Evolutionary conservation across 2,888 invertebrate genomes (phyloP).

Genomic region (Achlya flavicornis): DNA sequence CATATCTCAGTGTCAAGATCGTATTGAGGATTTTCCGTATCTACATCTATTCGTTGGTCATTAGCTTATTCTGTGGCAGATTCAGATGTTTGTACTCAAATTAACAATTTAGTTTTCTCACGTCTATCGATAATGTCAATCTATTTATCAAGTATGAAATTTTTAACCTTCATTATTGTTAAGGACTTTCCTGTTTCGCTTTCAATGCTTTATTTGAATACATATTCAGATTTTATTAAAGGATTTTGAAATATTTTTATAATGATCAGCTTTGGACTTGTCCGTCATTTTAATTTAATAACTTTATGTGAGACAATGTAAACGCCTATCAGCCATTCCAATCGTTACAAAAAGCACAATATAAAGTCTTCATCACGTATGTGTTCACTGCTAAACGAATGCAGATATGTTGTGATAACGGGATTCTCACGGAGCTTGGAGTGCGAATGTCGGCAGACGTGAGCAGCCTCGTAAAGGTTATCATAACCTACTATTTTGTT

Average conservation of each 20-base stretch:
- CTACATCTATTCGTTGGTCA: background rate
- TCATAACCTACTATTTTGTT: slow-evolving; percentile 38
- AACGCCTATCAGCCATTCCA: slow-evolving; percentile 19
- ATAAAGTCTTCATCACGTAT: slow-evolving; percentile 44
- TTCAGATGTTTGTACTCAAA: background rate
- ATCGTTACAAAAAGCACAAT: slow-evolving; percentile 28
- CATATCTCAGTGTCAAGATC: slow-evolving; percentile 11
- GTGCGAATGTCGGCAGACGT: slow-evolving; percentile 54
- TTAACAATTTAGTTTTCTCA: background rate
- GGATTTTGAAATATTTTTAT: too few species aligned
- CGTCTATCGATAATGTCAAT: slow-evolving; percentile 1
- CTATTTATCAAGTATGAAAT: background rate
- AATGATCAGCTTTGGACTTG: background rate
- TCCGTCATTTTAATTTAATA: background rate
- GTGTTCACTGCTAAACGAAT: slow-evolving; percentile 45
- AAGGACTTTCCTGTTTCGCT: slow-evolving; percentile 3
- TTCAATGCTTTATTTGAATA: background rate
- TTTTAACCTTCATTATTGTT: background rate
- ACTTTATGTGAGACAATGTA: slow-evolving; percentile 8
- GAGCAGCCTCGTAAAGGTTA: slow-evolving; percentile 53
- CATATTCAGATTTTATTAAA: background rate
- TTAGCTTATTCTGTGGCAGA: background rate
- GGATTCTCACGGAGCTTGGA: slow-evolving; percentile 49
- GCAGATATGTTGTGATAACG: slow-evolving; percentile 59
- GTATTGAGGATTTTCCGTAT: background rate